Evolutionary conservation across 2,113 vertebrate genomes (phyloP), one percentile per base, ranked within the genome.

Genomic region (Pedetes capensis): DNA sequence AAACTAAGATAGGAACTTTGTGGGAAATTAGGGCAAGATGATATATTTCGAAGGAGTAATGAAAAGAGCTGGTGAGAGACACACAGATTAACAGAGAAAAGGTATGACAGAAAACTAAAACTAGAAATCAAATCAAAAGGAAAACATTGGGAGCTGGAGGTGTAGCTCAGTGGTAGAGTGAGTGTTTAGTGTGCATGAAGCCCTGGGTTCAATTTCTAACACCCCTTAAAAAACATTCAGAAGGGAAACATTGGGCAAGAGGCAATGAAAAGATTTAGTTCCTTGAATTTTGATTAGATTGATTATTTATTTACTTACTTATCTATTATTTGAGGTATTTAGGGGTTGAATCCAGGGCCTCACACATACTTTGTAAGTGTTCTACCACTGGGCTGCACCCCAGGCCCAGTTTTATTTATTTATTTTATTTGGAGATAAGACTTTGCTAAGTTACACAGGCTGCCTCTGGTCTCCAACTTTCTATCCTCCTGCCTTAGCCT

Each of bases 1-100:
- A 96, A 95, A 95, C 5, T 92, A 37, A 89, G 55, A 39, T 61
- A 84, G n/a, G 49, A 39, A 88, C 76, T 25, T 93, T 49, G 7
- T 88, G 42, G 69, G 12, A 92, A 78, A 74, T 55, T 59, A 61
- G 27, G 64, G 29, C 16, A 96, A 87, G 39, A 61, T 39, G n/a
- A 49, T 49, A 34, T 75, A 92, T 83, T 75, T 75, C 89, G 83
- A 93, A 91, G 66, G 17, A 37, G 7, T 49, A 76, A 72, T 82
- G 34, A 86, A 81, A 89, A n/a, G 27, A 72, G 49, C 17, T 89
- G 22, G 32, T 64, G 25, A 89, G 27, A 68, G 59, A 89, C 14
- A 72, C 75, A 76, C 2, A 42, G 18, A 89, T 53, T 82, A 34
- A 47, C 5, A 86, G 51, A 75, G 44, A 82, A 89, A 90, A 80